Conservation (phyloP, 2,888 invertebrate species). For the Stenurella melanura region DNA sequence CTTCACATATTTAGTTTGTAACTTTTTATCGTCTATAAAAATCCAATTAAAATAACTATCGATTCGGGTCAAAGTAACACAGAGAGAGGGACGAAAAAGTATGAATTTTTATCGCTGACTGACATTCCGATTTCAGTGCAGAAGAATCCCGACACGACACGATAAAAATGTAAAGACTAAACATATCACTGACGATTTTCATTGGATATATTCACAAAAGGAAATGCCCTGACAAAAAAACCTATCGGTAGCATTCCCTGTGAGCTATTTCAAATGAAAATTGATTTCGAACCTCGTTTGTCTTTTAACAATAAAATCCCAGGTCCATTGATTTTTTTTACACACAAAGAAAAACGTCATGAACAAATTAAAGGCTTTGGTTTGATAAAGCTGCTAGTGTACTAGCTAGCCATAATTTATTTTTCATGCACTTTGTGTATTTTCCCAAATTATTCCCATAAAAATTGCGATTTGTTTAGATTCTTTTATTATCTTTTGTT, state of each 20-base stretch:
- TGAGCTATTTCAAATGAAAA: constrained; percentile 34
- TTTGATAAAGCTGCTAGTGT: constrained; percentile 22
- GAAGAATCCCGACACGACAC: constrained; percentile 9
- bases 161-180: constrained; percentile 36
- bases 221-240: constrained; percentile 37
- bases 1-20: constrained; percentile 25
- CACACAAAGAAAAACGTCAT: constrained; percentile 19
- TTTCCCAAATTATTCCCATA: not conserved
- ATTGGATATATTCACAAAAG: constrained; percentile 41
- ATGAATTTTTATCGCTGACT: constrained; percentile 36
- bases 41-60: constrained; percentile 41
- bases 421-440: constrained; percentile 25
- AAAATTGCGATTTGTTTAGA: constrained; percentile 5
- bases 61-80: constrained; percentile 34
- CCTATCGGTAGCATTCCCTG: constrained; percentile 36
- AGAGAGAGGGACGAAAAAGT: constrained; percentile 22
- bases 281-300: constrained; percentile 38
- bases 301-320: constrained; percentile 37
- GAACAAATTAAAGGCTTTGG: constrained; percentile 26
- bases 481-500: not conserved
- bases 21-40: constrained; percentile 31
- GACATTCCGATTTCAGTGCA: constrained; percentile 35
- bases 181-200: constrained; percentile 34
- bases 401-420: constrained; percentile 1
- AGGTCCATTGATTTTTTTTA: constrained; percentile 28